Conservation (phyloP, 2,888 invertebrate genomes). For the Laothoe populi region DNA sequence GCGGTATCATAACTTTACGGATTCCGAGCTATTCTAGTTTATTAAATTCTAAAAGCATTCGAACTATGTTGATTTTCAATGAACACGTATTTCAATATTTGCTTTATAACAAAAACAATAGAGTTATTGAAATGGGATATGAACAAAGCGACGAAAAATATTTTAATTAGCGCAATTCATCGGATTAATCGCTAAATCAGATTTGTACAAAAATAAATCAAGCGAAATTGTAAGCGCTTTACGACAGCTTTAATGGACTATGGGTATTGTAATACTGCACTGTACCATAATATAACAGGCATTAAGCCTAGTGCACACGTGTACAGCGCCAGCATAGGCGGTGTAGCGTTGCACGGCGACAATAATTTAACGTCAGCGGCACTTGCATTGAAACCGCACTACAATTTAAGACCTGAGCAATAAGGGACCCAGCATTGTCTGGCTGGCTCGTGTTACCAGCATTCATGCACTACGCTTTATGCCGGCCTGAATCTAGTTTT, state of each 20-base stretch:
- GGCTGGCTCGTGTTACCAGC: conserved; percentile 75
- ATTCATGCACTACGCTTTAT: conserved; percentile 70
- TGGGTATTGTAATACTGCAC: conserved; percentile 39
- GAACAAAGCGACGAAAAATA: background rate
- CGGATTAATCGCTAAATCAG: conserved; percentile 14
- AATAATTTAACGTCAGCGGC: conserved; percentile 82
- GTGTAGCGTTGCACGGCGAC: conserved; percentile 76
- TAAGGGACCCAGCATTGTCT: conserved; percentile 80
- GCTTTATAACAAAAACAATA: background rate
- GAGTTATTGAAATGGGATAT: background rate
- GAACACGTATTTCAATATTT: background rate
- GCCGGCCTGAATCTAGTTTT: conserved; percentile 61
- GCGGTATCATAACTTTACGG: background rate
- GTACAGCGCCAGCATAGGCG: conserved; percentile 56
- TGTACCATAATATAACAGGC: conserved; percentile 43
- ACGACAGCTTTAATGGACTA: conserved; percentile 53
- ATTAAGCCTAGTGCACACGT: conserved; percentile 72
- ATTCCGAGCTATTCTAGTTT: background rate
- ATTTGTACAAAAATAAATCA: conserved; percentile 26
- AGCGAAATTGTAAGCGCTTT: conserved; percentile 29
- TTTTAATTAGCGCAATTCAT: background rate
- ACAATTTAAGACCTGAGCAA: conserved; percentile 83
- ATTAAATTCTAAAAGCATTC: background rate
- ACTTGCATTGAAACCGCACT: conserved; percentile 82
- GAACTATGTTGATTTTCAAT: background rate